Conservation (phyloP, 1,140 invertebrate genomes). For the Planococcus citri region DNA sequence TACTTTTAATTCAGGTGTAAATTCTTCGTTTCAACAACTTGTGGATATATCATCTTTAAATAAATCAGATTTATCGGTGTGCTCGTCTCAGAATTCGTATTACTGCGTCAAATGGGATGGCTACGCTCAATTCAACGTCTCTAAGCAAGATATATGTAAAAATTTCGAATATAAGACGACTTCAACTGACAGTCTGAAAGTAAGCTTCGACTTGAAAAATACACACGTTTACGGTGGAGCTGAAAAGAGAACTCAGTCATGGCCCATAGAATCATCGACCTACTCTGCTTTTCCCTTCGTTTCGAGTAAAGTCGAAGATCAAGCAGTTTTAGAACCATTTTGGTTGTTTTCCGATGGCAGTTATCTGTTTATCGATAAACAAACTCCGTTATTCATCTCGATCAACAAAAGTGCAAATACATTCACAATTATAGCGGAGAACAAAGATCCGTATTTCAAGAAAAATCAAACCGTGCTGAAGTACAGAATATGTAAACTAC, state of each 20-base stretch:
- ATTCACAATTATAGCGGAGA: not conserved
- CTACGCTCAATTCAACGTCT: not conserved
- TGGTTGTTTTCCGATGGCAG: constrained; percentile 58
- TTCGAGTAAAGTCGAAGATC: constrained; percentile 46
- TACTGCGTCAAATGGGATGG: not conserved
- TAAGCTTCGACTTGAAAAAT: not conserved
- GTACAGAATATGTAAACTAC: constrained; percentile 43
- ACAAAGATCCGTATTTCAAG: constrained; percentile 14
- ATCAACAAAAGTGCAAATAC: constrained; percentile 36
- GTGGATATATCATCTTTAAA: not conserved
- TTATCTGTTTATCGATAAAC: constrained; percentile 46
- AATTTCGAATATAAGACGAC: not conserved
- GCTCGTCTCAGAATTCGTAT: not conserved
- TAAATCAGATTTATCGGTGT: not conserved
- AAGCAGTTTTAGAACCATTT: constrained; percentile 56
- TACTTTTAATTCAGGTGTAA: not conserved
- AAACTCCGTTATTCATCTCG: constrained; percentile 51
- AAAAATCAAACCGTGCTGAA: constrained; percentile 35
- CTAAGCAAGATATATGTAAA: not conserved
- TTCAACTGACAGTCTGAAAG: constrained; percentile 26
- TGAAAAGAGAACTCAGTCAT: not conserved
- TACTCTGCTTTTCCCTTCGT: constrained; percentile 40
- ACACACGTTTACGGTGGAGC: not conserved
- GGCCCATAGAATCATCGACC: not conserved
- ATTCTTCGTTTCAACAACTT: not conserved